phyloP scores from a whole-genome alignment of 2,797 vertebrate species.

The Acrocephalus scirpaceus region DNA sequence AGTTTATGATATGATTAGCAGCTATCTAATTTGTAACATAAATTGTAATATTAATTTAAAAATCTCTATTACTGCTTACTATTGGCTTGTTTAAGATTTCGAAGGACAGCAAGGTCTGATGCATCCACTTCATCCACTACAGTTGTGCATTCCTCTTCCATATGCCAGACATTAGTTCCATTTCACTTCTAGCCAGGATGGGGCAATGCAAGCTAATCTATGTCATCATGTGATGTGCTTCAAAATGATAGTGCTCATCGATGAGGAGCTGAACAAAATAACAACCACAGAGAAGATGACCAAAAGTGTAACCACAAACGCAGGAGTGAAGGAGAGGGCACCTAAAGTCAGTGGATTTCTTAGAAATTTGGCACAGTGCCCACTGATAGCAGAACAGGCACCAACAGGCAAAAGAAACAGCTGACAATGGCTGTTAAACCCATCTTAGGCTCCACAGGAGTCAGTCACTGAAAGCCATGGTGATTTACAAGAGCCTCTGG shows the following conservation, averaged over 20 bases:
- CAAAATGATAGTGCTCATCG: conserved; percentile 26
- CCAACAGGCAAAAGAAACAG: conserved; percentile 35
- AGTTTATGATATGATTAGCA: neutral
- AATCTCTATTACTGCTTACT: conserved; percentile 13
- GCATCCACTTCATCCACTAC: neutral
- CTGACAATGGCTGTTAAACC: conserved; percentile 53
- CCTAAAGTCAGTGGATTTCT: conserved; percentile 26
- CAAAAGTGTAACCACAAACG: neutral
- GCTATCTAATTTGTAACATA: neutral
- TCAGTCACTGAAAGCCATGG: conserved; percentile 35
- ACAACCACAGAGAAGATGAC: neutral
- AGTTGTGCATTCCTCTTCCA: neutral
- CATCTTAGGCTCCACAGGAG: conserved; percentile 57
- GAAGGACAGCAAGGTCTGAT: neutral
- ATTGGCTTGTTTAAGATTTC: conserved; percentile 30
- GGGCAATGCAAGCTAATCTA: conserved; percentile 35
- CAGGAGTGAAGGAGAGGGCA: neutral
- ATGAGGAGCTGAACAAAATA: conserved; percentile 22
- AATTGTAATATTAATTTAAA: neutral
- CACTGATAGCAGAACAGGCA: neutral
- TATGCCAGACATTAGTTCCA: conserved; percentile 48
- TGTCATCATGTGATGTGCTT: conserved; percentile 29
- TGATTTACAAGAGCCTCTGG: conserved; percentile 45
- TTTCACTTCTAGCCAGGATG: conserved; percentile 27
- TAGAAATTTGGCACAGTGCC: neutral